phyloP scores from a whole-genome alignment of 2,888 invertebrate genomes.

The Phortica okadai region DNA sequence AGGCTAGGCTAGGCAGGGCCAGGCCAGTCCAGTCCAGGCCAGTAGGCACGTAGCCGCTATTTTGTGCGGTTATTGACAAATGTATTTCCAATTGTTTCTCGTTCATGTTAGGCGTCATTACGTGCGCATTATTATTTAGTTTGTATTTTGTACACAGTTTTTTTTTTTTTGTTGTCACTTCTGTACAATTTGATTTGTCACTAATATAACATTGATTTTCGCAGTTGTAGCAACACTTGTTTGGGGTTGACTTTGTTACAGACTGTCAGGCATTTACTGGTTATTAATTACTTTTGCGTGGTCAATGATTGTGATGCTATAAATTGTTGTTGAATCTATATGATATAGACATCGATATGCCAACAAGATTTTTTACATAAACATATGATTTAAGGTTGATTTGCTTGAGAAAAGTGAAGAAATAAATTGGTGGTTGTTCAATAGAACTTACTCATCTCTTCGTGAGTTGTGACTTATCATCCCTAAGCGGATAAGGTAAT shows the following conservation, averaged over 20 bases:
- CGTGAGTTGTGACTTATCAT: too few relatives aligned
- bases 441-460: too few relatives aligned
- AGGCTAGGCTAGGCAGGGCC: slow-evolving; percentile 19
- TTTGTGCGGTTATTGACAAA: slow-evolving; percentile 66
- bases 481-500: too few relatives aligned
- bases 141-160: not conserved
- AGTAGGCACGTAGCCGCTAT: slow-evolving; percentile 44
- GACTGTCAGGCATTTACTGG: slow-evolving; percentile 14
- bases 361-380: not conserved
- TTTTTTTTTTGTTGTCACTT: slow-evolving; percentile 15
- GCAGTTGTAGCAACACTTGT: slow-evolving; percentile 26
- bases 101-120: slow-evolving; percentile 40
- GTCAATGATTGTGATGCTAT: not conserved
- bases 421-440: too few relatives aligned
- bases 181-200: slow-evolving; percentile 46
- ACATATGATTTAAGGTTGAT: not conserved
- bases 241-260: slow-evolving; percentile 16
- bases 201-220: not conserved
- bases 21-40: too few relatives aligned
- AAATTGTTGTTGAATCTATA: not conserved
- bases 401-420: too few relatives aligned
- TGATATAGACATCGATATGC: not conserved
- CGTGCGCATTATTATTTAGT: slow-evolving; percentile 54
- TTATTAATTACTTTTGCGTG: slow-evolving; percentile 3
- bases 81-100: slow-evolving; percentile 64